These are phyloP conservation scores for Osedax fenrisi DNA, from an alignment of 2,888 invertebrate genomes.

Conservation along the genomic window DNA sequence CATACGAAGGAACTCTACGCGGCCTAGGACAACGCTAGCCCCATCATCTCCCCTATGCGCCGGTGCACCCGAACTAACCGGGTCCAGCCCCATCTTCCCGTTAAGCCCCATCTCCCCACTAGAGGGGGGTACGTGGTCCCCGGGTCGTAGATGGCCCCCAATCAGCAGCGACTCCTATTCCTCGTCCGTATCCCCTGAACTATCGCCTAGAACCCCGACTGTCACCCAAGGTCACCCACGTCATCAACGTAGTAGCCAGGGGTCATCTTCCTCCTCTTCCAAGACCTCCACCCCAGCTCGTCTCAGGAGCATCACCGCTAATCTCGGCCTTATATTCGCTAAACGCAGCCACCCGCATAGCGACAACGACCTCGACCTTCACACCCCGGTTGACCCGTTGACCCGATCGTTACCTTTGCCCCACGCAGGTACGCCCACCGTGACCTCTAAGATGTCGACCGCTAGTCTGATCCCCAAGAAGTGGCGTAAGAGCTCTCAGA, in stretches of 20 bases:
- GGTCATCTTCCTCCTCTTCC: background rate
- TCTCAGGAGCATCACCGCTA: background rate
- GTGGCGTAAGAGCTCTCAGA: background rate
- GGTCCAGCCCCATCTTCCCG: no score
- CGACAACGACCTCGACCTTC: background rate
- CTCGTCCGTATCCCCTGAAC: background rate
- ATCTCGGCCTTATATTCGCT: background rate
- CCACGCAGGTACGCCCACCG: background rate
- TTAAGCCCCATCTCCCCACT: background rate
- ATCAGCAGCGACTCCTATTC: background rate
- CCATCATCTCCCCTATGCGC: background rate
- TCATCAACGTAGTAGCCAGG: background rate
- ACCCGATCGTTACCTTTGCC: background rate
- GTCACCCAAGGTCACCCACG: background rate
- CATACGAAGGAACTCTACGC: background rate
- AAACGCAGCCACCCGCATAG: background rate
- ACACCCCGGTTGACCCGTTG: background rate
- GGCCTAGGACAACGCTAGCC: background rate
- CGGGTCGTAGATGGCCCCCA: no score
- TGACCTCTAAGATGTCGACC: background rate
- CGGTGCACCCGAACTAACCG: no score
- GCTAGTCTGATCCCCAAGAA: background rate
- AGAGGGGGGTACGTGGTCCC: background rate
- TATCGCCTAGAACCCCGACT: background rate
- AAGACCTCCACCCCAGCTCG: background rate